A percentile compares a stretch with the other conserved stretches of the same genome.
These are phyloP conservation scores for Apodemia zela DNA, from an alignment of 2,888 invertebrate species.

Conservation along the genomic window DNA sequence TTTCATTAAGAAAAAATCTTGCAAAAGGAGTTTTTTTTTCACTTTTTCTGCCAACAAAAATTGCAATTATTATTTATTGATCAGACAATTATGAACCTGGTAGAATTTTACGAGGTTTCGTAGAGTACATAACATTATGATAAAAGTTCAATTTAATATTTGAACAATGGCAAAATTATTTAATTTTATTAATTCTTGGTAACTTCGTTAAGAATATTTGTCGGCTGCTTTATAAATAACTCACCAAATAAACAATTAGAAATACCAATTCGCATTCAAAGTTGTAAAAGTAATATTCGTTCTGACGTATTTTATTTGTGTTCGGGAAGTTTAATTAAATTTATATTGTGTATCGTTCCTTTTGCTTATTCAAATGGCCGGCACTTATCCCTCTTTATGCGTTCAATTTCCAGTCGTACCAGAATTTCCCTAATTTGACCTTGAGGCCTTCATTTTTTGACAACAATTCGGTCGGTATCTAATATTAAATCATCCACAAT, in stretches of 20 bases:
- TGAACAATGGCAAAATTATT: no score
- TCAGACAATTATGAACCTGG: no score
- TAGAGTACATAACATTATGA: no score
- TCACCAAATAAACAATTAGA: background rate
- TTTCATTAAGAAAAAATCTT: no score
- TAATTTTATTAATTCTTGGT: no score
- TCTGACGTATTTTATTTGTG: constrained; percentile 1
- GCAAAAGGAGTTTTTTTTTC: no score
- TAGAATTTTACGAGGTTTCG: no score
- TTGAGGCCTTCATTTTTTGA: background rate
- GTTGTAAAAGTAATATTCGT: background rate
- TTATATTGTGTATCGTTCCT: constrained; percentile 6
- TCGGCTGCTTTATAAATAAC: background rate
- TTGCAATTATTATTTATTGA: no score
- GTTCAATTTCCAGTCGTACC: background rate
- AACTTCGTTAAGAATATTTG: background rate
- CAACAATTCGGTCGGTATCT: no score
- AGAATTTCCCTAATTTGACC: background rate
- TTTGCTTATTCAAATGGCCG: constrained; percentile 6
- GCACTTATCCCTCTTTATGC: constrained; percentile 11
- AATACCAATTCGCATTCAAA: background rate
- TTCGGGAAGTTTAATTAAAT: constrained; percentile 15
- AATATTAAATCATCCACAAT: no score
- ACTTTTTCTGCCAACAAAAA: no score
- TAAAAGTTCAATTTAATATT: no score